Percentiles rank a stretch among this genome's conserved stretches.
These are phyloP conservation scores for Disparrhopalites patrizii DNA, from an alignment of 2,888 invertebrate genomes.

Conservation along the genomic window DNA sequence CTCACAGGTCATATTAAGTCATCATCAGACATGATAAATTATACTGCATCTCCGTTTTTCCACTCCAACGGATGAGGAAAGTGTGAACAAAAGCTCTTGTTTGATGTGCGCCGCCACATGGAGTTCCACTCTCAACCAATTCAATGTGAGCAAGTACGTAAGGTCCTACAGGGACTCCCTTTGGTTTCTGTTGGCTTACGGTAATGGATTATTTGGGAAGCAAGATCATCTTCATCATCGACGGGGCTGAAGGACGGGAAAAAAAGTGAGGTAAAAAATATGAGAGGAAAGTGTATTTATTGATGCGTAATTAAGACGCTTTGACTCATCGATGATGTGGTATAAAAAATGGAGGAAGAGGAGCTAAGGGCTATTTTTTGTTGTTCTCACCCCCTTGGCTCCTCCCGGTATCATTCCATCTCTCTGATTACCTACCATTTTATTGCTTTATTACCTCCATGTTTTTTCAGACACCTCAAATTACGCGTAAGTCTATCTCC, in stretches of 20 bases:
- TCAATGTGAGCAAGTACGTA: too few species aligned
- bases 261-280: too few species aligned
- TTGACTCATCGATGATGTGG: slow-evolving; percentile 15
- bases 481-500: not conserved
- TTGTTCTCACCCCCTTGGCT: not conserved
- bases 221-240: too few species aligned
- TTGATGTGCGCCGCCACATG: not conserved
- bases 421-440: slow-evolving; percentile 29
- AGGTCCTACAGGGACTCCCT: too few species aligned
- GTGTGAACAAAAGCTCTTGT: not conserved
- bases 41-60: not conserved
- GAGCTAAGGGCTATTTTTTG: slow-evolving; percentile 12
- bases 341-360: slow-evolving; percentile 5
- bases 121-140: too few species aligned
- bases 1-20: not conserved
- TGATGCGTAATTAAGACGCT: slow-evolving; percentile 32
- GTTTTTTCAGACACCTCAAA: slow-evolving; percentile 26
- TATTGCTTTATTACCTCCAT: slow-evolving; percentile 32
- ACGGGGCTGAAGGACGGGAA: not conserved
- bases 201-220: too few species aligned
- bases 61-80: not conserved
- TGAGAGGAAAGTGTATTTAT: slow-evolving; percentile 25
- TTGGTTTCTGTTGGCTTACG: too few species aligned
- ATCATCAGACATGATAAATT: not conserved
- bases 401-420: slow-evolving; percentile 23